Evolutionary conservation across 2,888 invertebrate species (phyloP).

Genomic region (Stenodema calcarata): DNA sequence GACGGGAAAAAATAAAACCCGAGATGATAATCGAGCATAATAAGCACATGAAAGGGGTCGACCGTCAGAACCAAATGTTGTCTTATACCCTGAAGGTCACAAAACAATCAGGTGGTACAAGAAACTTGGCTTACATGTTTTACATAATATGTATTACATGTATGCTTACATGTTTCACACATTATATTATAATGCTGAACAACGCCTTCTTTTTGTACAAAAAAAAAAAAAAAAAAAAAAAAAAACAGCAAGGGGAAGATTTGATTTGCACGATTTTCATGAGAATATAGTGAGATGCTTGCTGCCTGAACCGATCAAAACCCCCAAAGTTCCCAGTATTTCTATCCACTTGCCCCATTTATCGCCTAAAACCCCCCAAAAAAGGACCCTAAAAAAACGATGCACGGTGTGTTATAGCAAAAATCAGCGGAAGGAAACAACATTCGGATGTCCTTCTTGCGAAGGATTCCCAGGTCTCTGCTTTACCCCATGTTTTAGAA

Average conservation of each 20-base stretch:
- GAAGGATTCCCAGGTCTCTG: neutral
- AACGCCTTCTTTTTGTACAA: neutral
- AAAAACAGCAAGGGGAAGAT: neutral
- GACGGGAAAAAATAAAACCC: slow-evolving; percentile 32
- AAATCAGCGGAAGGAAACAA: neutral
- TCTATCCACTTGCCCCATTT: neutral
- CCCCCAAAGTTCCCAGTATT: neutral
- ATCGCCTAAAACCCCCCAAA: neutral
- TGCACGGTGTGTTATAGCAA: neutral
- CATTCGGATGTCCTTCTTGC: neutral
- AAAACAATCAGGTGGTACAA: neutral
- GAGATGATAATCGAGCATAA: neutral
- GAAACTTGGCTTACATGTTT: neutral
- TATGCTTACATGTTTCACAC: neutral
- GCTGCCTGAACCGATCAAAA: neutral
- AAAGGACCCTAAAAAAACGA: neutral
- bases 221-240: neutral
- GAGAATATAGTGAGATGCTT: neutral
- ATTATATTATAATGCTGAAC: no score
- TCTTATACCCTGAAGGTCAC: slow-evolving; percentile 35
- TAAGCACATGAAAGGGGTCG: slow-evolving; percentile 43
- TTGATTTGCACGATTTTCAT: neutral
- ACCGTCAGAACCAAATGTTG: slow-evolving; percentile 49
- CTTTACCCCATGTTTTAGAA: neutral
- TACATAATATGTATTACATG: neutral